phyloP scores from a whole-genome alignment of 2,113 vertebrate species.

The Pachycephala philippinensis region DNA sequence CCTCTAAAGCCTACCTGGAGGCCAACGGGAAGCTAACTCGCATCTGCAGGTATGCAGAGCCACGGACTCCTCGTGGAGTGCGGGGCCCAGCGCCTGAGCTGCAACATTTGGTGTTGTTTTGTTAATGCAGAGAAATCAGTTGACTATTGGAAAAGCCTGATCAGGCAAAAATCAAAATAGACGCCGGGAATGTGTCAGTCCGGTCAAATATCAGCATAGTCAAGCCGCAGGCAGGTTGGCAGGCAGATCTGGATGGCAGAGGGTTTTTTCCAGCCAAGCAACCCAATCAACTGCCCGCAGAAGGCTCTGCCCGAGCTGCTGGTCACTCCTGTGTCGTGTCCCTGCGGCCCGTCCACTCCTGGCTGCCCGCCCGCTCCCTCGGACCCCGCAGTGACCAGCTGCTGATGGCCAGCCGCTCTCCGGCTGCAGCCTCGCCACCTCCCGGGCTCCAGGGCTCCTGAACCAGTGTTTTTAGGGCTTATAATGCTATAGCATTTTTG shows the following conservation, averaged over 20 bases:
- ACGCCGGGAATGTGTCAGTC: background rate
- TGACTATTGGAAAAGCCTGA: background rate
- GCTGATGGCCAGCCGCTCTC: background rate
- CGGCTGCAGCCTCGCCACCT: background rate
- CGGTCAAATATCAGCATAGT: background rate
- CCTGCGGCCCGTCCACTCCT: background rate
- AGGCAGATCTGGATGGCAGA: background rate
- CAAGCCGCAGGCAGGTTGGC: background rate
- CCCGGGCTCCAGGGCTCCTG: background rate
- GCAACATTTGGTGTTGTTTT: background rate
- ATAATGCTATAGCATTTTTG: background rate
- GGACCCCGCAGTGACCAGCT: fast-evolving
- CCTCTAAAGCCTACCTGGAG: background rate
- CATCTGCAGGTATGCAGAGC: background rate
- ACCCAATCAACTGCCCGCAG: background rate
- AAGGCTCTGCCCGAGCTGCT: background rate
- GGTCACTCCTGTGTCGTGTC: fast-evolving
- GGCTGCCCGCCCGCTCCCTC: background rate
- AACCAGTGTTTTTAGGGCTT: background rate
- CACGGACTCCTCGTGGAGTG: fast-evolving
- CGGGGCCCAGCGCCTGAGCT: background rate
- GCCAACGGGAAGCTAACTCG: fast-evolving
- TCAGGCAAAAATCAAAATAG: background rate
- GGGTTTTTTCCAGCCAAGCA: background rate
- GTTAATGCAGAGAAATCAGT: background rate